Percentiles rank a stretch among this genome's conserved stretches.
phyloP scores from a whole-genome alignment of 1,140 invertebrate species.

The Lucilia cuprina region DNA sequence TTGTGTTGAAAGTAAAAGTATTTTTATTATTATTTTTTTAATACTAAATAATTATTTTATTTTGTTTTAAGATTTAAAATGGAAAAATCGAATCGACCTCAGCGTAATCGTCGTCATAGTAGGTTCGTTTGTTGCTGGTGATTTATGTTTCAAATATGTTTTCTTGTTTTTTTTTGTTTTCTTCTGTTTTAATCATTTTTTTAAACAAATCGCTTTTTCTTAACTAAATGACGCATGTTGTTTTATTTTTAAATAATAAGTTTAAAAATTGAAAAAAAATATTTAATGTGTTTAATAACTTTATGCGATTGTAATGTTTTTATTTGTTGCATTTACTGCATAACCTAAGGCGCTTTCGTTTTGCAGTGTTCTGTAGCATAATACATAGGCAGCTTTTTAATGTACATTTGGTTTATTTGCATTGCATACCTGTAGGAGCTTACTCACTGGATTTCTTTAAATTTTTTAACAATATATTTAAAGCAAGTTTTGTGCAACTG shows the following conservation, averaged over 20 bases:
- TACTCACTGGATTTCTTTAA: too few species aligned
- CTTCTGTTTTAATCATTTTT: neutral
- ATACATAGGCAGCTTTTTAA: too few species aligned
- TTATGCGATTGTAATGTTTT: too few species aligned
- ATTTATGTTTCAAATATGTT: constrained; percentile 3
- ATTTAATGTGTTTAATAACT: neutral
- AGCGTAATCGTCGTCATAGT: constrained; percentile 68
- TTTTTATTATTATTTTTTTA: neutral
- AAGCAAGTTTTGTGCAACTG: too few species aligned
- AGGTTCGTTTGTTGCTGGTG: constrained; percentile 63
- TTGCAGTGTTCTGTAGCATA: too few species aligned
- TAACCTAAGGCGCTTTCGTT: neutral
- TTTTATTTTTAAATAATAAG: neutral
- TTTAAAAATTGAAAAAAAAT: neutral
- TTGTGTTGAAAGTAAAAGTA: neutral
- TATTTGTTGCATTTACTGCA: neutral
- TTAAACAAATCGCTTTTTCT: neutral
- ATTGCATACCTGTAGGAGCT: too few species aligned
- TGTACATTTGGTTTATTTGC: too few species aligned
- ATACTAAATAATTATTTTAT: constrained; percentile 1
- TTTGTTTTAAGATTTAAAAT: constrained; percentile 31
- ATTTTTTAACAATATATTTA: too few species aligned
- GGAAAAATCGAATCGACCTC: constrained; percentile 61
- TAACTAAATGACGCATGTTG: constrained; percentile 14
- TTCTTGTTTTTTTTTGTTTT: neutral